Conservation (phyloP, 2,888 invertebrate genomes). For the Leptura quadrifasciata region DNA sequence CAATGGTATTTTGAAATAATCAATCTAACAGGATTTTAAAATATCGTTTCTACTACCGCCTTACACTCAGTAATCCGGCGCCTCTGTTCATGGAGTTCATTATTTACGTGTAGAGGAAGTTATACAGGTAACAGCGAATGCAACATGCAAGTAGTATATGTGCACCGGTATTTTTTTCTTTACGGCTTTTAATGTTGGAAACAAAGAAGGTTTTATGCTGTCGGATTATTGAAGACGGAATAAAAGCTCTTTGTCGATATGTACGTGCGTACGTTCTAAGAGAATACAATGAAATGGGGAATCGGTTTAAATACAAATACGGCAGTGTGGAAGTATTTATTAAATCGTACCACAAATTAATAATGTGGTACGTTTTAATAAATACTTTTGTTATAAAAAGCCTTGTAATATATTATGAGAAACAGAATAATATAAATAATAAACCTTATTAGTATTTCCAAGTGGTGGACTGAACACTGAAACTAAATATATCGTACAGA, state of each 20-base stretch:
- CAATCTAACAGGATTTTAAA: too few species aligned
- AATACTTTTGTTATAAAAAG: too few species aligned
- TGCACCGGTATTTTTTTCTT: constrained; percentile 18
- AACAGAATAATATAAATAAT: too few species aligned
- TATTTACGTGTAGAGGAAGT: constrained; percentile 54
- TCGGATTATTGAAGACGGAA: constrained; percentile 38
- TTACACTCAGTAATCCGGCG: not conserved
- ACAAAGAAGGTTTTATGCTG: constrained; percentile 38
- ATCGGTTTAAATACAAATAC: constrained; percentile 25
- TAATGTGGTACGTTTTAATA: too few species aligned
- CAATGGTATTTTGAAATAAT: too few species aligned
- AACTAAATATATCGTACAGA: too few species aligned
- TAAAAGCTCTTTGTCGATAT: constrained; percentile 31
- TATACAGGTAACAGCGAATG: constrained; percentile 43
- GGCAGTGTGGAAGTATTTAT: constrained; percentile 21
- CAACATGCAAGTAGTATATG: constrained; percentile 34
- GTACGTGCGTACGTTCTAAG: constrained; percentile 45
- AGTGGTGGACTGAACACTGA: too few species aligned
- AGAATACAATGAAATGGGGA: constrained; percentile 46
- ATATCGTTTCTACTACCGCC: not conserved
- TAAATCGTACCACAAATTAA: constrained; percentile 11
- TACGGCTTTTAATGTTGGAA: constrained; percentile 16
- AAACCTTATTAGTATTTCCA: too few species aligned
- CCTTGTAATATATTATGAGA: too few species aligned
- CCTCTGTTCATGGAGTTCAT: constrained; percentile 39